phyloP scores from a whole-genome alignment of 2,113 vertebrate species.

The Aldabrachelys gigantea region DNA sequence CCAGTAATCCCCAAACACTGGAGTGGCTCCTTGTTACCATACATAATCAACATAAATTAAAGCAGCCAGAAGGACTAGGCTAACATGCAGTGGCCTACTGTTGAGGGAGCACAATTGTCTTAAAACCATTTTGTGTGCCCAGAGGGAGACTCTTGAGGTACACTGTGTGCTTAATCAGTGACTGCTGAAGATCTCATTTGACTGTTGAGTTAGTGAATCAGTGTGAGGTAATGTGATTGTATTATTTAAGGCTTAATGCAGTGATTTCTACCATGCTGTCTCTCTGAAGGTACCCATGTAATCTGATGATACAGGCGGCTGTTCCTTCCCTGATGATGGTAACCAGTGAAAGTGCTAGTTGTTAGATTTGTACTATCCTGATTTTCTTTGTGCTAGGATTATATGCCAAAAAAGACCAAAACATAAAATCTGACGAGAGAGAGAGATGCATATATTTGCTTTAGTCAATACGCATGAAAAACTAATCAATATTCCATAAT shows the following conservation, averaged over 20 bases:
- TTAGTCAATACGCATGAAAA: conserved; percentile 14
- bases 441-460: background rate
- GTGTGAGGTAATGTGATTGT: conserved; percentile 47
- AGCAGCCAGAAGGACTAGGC: background rate
- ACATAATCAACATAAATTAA: background rate
- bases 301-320: conserved; percentile 66
- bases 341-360: conserved; percentile 67
- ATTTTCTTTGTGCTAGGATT: conserved; percentile 55
- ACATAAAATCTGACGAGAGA: conserved; percentile 34
- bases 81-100: background rate
- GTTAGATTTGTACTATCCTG: conserved; percentile 22
- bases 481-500: background rate
- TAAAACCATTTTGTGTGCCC: background rate
- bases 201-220: background rate
- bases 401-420: conserved; percentile 55
- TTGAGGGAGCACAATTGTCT: conserved; percentile 18
- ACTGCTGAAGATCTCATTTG: background rate
- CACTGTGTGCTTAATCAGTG: background rate
- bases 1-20: accelerated
- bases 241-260: conserved; percentile 72
- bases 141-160: background rate
- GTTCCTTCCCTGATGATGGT: conserved; percentile 71
- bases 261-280: conserved; percentile 63
- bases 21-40: accelerated
- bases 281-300: conserved; percentile 71